These are phyloP conservation scores for Neoarius graeffei DNA, from an alignment of 2,113 vertebrate genomes.

Conservation along the genomic window DNA sequence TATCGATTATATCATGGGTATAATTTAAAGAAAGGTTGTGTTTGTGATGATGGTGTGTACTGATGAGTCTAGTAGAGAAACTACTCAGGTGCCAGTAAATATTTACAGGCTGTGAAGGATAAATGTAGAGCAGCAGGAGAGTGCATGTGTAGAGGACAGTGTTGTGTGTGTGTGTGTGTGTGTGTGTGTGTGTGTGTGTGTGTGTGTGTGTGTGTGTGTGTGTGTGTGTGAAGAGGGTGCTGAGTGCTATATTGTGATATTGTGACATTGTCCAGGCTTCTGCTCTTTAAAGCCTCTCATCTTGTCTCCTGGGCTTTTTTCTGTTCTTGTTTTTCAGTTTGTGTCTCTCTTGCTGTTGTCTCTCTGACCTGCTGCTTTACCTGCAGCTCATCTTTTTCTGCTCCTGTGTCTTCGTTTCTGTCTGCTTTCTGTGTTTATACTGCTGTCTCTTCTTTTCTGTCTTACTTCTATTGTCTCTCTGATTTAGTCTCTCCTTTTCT, in stretches of 20 bases:
- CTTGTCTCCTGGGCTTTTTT: not conserved
- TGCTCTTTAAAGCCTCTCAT: not conserved
- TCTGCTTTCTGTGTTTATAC: not conserved
- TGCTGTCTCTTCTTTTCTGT: not conserved
- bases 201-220: not conserved
- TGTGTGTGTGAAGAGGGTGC: not conserved
- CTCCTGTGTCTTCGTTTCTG: not conserved
- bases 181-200: not conserved
- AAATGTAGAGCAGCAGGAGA: not conserved
- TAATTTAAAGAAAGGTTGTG: not conserved
- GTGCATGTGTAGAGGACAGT: not conserved
- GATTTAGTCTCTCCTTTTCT: not conserved
- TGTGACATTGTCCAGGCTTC: not conserved
- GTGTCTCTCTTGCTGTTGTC: not conserved
- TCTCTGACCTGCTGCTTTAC: not conserved
- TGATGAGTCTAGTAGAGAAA: not conserved
- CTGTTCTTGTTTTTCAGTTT: not conserved
- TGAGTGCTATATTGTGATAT: not conserved
- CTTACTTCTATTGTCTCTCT: not conserved
- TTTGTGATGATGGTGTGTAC: not conserved
- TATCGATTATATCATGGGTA: not conserved
- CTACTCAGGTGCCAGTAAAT: constrained; percentile 20
- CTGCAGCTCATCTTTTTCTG: not conserved
- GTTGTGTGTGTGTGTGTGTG: not conserved
- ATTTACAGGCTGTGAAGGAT: not conserved